phyloP scores from a whole-genome alignment of 2,797 vertebrate genomes.

The Phyllotis vaccarum region DNA sequence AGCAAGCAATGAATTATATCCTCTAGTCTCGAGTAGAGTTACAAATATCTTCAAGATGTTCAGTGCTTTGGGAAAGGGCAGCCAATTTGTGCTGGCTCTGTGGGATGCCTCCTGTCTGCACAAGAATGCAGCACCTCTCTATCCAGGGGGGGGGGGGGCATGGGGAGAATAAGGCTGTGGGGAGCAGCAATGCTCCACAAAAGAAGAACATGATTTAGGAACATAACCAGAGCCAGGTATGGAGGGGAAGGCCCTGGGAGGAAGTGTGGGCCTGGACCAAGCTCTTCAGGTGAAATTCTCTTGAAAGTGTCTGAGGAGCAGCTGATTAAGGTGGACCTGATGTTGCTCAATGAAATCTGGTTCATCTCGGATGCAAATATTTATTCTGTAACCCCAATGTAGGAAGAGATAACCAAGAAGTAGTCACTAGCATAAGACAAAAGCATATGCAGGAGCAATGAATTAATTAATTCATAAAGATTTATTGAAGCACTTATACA shows the following conservation, averaged over 20 bases:
- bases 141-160: neutral
- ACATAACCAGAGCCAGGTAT: neutral
- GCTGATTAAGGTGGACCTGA: neutral
- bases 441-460: neutral
- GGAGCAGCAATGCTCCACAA: neutral
- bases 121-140: neutral
- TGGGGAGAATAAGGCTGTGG: neutral
- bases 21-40: constrained; percentile 70
- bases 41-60: constrained; percentile 82
- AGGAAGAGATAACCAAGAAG: neutral
- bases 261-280: neutral
- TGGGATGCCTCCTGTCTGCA: constrained; percentile 44
- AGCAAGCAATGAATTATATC: constrained; percentile 80
- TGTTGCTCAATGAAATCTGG: neutral
- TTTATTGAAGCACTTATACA: neutral
- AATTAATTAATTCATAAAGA: neutral
- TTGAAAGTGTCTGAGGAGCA: neutral
- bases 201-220: neutral
- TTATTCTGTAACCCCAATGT: neutral
- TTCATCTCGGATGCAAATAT: constrained; percentile 1
- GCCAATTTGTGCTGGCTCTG: constrained; percentile 50
- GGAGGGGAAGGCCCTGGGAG: neutral
- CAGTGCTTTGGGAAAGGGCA: constrained; percentile 38
- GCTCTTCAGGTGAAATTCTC: neutral
- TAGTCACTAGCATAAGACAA: constrained; percentile 4